Conservation (phyloP, 2,113 vertebrate genomes). For the Perca fluviatilis region DNA sequence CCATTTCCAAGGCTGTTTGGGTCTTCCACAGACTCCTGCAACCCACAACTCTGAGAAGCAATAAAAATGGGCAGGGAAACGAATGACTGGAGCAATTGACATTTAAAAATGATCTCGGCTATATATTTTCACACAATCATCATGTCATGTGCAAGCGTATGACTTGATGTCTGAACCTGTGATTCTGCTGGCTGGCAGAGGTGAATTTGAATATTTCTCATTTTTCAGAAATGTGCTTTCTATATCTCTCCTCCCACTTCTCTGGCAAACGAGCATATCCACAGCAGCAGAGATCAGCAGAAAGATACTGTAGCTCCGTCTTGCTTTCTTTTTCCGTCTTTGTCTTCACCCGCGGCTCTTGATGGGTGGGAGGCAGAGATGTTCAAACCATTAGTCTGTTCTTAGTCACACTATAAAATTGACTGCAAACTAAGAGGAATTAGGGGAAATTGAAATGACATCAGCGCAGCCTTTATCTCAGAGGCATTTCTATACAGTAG, state of each 20-base stretch:
- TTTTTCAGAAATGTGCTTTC: constrained; percentile 15
- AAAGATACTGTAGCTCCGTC: neutral
- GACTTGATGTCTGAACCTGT: neutral
- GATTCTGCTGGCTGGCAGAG: constrained; percentile 11
- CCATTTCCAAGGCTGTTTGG: neutral
- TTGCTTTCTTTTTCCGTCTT: constrained; percentile 39
- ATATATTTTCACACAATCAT: neutral
- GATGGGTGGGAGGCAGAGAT: constrained; percentile 56
- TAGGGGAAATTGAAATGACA: constrained; percentile 61
- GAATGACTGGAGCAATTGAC: neutral
- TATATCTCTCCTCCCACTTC: constrained; percentile 35
- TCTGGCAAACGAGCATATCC: constrained; percentile 33
- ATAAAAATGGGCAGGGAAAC: neutral
- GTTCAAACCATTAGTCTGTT: constrained; percentile 66
- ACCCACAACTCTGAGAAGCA: neutral
- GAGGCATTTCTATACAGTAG: constrained; percentile 30
- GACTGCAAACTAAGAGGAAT: constrained; percentile 65
- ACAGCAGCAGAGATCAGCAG: constrained; percentile 45
- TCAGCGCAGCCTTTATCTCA: constrained; percentile 59
- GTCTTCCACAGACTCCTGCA: neutral
- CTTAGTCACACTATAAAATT: constrained; percentile 76
- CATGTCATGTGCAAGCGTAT: neutral
- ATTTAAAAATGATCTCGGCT: neutral
- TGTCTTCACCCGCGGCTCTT: constrained; percentile 35
- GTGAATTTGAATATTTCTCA: constrained; percentile 35